Evolutionary conservation across 1,140 invertebrate species (phyloP), one percentile per base, ranked within the genome.

Genomic region (Plectus sambesii): DNA sequence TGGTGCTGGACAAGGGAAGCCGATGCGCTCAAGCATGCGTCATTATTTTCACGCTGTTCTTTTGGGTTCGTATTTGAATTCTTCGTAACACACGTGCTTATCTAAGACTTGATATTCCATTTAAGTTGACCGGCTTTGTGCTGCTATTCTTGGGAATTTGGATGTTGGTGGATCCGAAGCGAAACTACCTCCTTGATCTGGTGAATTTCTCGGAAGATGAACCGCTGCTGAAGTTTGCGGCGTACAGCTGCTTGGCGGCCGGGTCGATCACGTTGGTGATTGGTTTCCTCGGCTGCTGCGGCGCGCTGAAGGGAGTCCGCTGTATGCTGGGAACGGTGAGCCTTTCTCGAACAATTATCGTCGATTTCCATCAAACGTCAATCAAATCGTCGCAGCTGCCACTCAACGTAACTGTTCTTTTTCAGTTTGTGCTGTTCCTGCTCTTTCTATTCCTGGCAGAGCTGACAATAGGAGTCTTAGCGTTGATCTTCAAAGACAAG

Each of bases 171-270:
- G 59, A 60, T 50, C 59, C 59, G 19, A 42, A 46, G 15, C 36
- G 36, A 33, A 39, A 25, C 40, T 60, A 61, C 38, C 20, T 57
- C 2, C 49, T 60, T 3, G 51, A 59, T 26, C 42, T 60, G 15
- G 56, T 60, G n/a, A 49, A 60, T 24, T 60, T 60, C 43, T 60
- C 59, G 9, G 59, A 63, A 53, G 51, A 61, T 46, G 44, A 57
- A 23, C 59, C 59, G 5, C 26, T 59, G 8, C 33, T 60, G 6
- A 33, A 35, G 41, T 63, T 60, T 42, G 49, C 50, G 4, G 42
- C 51, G 26, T 62, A 60, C 39, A 47, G 33, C n/a, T 12, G 47
- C 8, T 25, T 57, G 20, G 51, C 25, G 25, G 39, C 51, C 12
- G 56, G 53, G 19, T 19, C 36, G 19, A 20, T 40, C 19, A 47